These are phyloP conservation scores for Gnathonemus echidnorhynchus DNA, from an alignment of 2,113 vertebrate genomes.

Conservation along the genomic window DNA sequence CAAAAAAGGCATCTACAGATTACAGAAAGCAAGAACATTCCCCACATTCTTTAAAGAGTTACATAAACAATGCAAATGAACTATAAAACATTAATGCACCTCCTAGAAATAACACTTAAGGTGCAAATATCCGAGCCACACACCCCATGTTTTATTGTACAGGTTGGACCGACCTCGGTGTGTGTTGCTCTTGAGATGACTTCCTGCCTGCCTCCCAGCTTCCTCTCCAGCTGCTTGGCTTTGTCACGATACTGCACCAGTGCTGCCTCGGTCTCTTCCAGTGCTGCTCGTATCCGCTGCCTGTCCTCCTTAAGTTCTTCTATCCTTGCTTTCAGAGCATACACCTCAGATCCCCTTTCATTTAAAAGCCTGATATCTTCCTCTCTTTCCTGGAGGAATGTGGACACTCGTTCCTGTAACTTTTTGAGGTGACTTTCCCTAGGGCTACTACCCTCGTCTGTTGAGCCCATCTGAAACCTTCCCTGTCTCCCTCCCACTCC, in stretches of 20 bases:
- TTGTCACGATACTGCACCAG: slow-evolving; percentile 40
- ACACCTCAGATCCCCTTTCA: slow-evolving; percentile 40
- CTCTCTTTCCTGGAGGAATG: slow-evolving; percentile 31
- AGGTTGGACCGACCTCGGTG: not conserved
- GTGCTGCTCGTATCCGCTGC: slow-evolving; percentile 35
- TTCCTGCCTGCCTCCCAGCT: slow-evolving; percentile 8
- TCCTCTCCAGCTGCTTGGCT: slow-evolving; percentile 30
- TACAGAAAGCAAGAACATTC: not conserved
- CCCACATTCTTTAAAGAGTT: not conserved
- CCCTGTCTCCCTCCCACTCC: not conserved
- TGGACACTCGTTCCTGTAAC: slow-evolving; percentile 7
- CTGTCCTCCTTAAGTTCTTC: slow-evolving; percentile 45
- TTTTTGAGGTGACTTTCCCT: not conserved
- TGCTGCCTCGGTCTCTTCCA: slow-evolving; percentile 46
- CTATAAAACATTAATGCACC: not conserved
- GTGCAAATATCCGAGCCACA: too few relatives aligned
- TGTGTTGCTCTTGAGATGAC: not conserved
- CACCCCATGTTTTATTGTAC: not conserved
- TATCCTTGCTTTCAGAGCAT: slow-evolving; percentile 34
- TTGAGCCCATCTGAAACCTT: too few relatives aligned
- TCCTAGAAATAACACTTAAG: not conserved
- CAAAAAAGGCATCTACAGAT: not conserved
- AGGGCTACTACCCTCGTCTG: not conserved
- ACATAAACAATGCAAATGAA: not conserved
- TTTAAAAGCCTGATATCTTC: slow-evolving; percentile 31